Evolutionary conservation across 2,797 vertebrate genomes (phyloP).

Genomic region (Ptychobarbus kaznakovi): DNA sequence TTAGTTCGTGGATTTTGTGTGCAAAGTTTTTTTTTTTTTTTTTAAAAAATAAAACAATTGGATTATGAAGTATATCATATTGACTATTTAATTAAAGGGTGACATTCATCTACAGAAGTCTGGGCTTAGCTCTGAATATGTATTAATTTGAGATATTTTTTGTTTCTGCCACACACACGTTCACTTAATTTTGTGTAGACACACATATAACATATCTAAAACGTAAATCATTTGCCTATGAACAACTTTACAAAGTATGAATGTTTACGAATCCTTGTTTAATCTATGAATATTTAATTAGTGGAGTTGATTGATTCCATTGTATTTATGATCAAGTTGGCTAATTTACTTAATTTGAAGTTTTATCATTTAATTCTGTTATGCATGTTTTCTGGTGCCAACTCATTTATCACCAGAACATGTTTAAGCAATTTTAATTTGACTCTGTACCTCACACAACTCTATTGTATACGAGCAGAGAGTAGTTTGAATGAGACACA

Average conservation of each 20-base stretch:
- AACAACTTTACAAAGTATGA: neutral
- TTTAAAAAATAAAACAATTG: too few relatives aligned
- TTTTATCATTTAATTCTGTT: neutral
- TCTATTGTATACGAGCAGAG: neutral
- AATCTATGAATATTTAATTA: neutral
- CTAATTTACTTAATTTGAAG: neutral
- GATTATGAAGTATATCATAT: neutral
- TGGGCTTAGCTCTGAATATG: neutral
- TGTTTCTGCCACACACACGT: too few relatives aligned
- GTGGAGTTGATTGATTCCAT: neutral
- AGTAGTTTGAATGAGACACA: neutral
- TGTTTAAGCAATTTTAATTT: neutral
- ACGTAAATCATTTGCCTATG: too few relatives aligned
- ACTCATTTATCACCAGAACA: neutral
- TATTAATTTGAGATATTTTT: neutral
- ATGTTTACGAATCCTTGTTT: neutral
- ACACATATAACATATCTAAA: neutral
- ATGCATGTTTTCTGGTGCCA: neutral
- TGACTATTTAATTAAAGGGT: neutral
- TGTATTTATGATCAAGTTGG: neutral
- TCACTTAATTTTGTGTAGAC: too few relatives aligned
- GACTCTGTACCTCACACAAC: neutral
- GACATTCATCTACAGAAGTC: neutral
- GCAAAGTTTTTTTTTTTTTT: too few relatives aligned
- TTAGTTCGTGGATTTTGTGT: too few relatives aligned